Base-by-base conservation (phyloP, 2,113 vertebrate species). In the Synodontis membranacea region DNA sequence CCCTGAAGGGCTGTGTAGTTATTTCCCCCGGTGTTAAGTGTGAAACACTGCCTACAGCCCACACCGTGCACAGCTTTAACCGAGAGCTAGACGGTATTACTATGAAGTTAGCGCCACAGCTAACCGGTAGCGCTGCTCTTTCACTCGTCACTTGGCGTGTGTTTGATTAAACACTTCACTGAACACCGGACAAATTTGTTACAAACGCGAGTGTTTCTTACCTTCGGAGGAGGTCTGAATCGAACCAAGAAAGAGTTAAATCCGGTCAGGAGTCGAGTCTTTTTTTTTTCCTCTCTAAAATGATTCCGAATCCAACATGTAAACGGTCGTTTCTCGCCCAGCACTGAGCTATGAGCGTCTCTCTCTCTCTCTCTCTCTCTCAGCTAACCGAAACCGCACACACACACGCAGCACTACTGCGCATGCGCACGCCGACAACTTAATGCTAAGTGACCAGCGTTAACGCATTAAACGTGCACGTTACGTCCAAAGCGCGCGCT, bases 341-440 rank as follows among this genome's bases (percentile, higher is more conserved):
- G 68, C 82, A 14, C 21, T 72, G 88, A 66, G 52, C 21, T 80
- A 8, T 6, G 23, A 80, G 28, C 34, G 5, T 58, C 85, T 72
- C 86, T 79, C 86, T 83, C 85, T 78, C 83, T 81, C 87, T 83
- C 83, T 66, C 86, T 80, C 85, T 82, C 86, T 86, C 83, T 82
- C 83, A 89, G 82, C 90, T 94, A 93, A 94, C 94, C 93, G 93
- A 96, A 95, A 96, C 94, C 94, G 86, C 93, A 89, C 93, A 88
- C 90, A 11, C 91, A 83, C 88, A 12, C 80, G 10, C 84, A 21
- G 50, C 68, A 87, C 83, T 85, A 83, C 64, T 54, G 93, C 94
- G 94, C 95, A 52, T 93, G 95, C 91, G 94, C 86, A 39, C 17
- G 21, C 34, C 54, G n/a, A n/a, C 25, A 76, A n/a, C n/a, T n/a